Conservation (phyloP, 2,113 vertebrate genomes). For the Serinus canaria region DNA sequence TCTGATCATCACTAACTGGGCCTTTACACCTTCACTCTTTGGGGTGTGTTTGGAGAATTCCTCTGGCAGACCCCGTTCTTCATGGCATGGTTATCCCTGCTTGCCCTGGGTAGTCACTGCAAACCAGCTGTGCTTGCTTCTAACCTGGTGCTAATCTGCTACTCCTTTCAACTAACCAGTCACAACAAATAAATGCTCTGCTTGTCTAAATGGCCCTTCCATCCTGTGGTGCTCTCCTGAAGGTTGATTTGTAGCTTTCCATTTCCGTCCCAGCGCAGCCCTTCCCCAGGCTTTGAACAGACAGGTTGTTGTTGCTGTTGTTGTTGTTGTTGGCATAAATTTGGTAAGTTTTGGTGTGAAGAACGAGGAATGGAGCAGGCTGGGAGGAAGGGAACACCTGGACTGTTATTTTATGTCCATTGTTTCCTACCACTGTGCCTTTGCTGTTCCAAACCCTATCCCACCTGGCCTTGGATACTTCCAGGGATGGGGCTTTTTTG, state of each 20-base stretch:
- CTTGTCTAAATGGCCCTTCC: background rate
- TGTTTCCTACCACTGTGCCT: background rate
- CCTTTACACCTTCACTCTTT: background rate
- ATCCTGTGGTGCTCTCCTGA: background rate
- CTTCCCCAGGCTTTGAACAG: background rate
- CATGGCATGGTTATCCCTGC: background rate
- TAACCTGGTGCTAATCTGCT: background rate
- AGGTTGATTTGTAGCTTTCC: background rate
- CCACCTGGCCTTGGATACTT: background rate
- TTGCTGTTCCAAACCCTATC: background rate
- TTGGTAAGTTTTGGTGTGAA: background rate
- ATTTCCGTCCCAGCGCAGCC: accelerated
- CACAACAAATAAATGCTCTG: background rate
- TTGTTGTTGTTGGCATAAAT: background rate
- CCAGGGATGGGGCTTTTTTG: background rate
- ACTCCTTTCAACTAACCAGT: background rate
- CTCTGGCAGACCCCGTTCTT: background rate
- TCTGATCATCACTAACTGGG: background rate
- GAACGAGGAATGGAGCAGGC: background rate
- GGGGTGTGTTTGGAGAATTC: background rate
- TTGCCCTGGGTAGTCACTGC: background rate
- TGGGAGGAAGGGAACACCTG: background rate
- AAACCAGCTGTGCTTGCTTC: background rate
- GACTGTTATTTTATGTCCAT: background rate
- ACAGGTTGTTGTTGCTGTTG: background rate